phyloP scores from a whole-genome alignment of 2,888 invertebrate species.

The Zygaena filipendulae region DNA sequence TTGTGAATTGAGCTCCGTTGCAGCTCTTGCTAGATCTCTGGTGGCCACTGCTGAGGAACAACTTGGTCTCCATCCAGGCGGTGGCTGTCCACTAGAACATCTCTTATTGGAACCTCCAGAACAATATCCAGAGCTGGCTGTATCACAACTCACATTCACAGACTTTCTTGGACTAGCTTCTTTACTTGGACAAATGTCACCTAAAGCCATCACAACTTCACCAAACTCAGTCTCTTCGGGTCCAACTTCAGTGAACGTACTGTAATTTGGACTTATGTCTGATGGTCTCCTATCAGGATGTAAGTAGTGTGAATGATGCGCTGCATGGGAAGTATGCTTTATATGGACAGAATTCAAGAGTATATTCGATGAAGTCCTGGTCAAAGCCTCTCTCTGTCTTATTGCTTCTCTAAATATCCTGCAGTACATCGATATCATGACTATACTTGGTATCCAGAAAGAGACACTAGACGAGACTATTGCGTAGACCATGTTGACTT shows the following conservation, averaged over 20 bases:
- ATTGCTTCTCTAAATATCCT: conserved; percentile 86
- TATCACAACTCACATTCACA: conserved; percentile 60
- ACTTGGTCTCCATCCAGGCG: conserved; percentile 68
- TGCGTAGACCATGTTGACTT: conserved; percentile 88
- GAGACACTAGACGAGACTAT: conserved; percentile 90
- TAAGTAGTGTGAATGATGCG: conserved; percentile 68
- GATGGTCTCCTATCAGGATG: conserved; percentile 58
- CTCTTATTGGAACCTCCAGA: conserved; percentile 61
- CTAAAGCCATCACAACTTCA: conserved; percentile 50
- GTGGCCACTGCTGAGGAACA: conserved; percentile 70
- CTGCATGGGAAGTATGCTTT: conserved; percentile 79
- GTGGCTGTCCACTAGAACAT: conserved; percentile 58
- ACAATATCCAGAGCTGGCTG: conserved; percentile 60
- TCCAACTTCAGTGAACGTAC: conserved; percentile 60
- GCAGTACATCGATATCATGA: conserved; percentile 94
- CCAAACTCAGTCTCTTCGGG: conserved; percentile 57
- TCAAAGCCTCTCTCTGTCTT: conserved; percentile 82
- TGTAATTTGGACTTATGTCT: conserved; percentile 60
- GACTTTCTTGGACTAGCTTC: conserved; percentile 63
- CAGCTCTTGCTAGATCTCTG: conserved; percentile 69
- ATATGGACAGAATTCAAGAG: conserved; percentile 86
- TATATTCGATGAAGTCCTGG: conserved; percentile 88
- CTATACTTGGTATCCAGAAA: conserved; percentile 93
- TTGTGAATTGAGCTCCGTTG: conserved; percentile 77
- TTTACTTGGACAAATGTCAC: conserved; percentile 55